Evolutionary conservation across 2,113 vertebrate genomes (phyloP).

Genomic region (Benitochromis conjunctus): DNA sequence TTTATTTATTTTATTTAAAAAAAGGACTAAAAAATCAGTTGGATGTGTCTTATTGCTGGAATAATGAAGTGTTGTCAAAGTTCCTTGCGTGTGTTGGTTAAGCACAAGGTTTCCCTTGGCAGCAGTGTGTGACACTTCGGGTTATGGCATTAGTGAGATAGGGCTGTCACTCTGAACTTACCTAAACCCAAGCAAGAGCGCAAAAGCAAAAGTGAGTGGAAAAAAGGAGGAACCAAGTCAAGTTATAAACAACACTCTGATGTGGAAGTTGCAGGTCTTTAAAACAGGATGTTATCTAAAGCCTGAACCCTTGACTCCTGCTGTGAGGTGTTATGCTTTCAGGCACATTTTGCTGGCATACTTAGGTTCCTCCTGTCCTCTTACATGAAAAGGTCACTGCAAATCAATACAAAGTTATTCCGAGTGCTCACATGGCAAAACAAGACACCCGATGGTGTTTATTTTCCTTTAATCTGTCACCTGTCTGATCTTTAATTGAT

Average conservation of each 20-base stretch:
- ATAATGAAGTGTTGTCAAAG: not conserved
- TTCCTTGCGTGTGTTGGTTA: not conserved
- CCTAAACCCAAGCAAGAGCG: not conserved
- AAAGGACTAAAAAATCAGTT: not conserved
- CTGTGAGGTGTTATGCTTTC: too few species aligned
- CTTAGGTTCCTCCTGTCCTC: not conserved
- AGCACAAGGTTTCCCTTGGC: not conserved
- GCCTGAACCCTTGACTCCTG: not conserved
- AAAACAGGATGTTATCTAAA: not conserved
- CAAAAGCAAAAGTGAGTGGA: not conserved
- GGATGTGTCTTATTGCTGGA: not conserved
- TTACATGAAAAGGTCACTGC: not conserved
- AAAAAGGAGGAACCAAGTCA: not conserved
- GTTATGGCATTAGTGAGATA: not conserved
- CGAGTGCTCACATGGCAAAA: not conserved
- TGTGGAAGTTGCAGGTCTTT: not conserved
- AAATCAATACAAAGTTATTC: not conserved
- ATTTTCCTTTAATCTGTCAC: not conserved
- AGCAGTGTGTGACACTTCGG: not conserved
- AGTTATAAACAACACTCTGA: not conserved
- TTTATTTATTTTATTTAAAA: not conserved
- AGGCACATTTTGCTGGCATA: not conserved
- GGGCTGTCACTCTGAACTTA: not conserved
- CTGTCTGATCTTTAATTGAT: not conserved
- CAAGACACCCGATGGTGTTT: not conserved